These are phyloP conservation scores for Caenorhabditis sp. DNA, from an alignment of 2,888 invertebrate species.

Conservation along the genomic window DNA sequence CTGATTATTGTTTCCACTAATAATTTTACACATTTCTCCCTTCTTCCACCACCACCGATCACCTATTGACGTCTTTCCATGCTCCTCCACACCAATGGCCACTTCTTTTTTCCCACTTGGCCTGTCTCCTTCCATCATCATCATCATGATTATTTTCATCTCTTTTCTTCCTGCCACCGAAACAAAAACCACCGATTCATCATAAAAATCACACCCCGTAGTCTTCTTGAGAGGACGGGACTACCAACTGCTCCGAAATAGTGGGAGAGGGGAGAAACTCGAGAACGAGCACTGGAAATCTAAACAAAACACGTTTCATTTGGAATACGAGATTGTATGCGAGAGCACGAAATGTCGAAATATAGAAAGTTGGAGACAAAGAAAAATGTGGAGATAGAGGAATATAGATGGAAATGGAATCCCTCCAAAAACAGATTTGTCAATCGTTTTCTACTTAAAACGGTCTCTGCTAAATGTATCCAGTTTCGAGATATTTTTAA, in stretches of 20 bases:
- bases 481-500: too few relatives aligned
- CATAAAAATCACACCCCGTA: constrained; percentile 61
- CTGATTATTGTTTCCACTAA: neutral
- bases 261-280: constrained; percentile 10
- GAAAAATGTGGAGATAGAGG: too few relatives aligned
- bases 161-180: neutral
- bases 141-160: constrained; percentile 35
- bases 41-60: constrained; percentile 13
- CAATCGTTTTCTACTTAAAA: too few relatives aligned
- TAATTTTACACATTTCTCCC: constrained; percentile 2
- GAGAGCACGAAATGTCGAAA: neutral
- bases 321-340: neutral
- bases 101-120: constrained; percentile 12
- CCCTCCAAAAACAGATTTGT: too few relatives aligned
- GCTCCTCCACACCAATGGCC: constrained; percentile 34
- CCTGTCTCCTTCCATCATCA: neutral
- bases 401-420: too few relatives aligned
- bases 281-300: constrained; percentile 8
- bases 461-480: too few relatives aligned
- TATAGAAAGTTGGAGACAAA: neutral
- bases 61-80: constrained; percentile 30
- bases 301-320: neutral
- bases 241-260: constrained; percentile 41
- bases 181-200: constrained; percentile 55
- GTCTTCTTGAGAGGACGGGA: neutral